These are phyloP conservation scores for Dicyrtoma fusca DNA, from an alignment of 2,888 invertebrate genomes.

Conservation along the genomic window DNA sequence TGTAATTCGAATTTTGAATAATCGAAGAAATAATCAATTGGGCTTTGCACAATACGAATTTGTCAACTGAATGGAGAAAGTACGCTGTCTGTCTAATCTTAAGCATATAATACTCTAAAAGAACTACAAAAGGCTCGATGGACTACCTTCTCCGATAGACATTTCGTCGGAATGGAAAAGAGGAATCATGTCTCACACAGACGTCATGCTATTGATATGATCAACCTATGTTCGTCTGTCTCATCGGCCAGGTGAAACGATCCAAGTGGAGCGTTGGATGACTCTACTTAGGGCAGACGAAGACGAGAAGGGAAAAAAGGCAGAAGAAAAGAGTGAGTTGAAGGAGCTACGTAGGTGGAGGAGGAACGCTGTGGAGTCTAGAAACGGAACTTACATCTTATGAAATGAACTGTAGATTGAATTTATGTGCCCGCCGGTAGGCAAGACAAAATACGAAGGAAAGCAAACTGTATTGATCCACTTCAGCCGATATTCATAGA, in stretches of 20 bases:
- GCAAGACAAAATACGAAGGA: constrained; percentile 12
- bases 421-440: constrained; percentile 20
- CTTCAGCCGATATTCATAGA: constrained; percentile 19
- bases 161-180: not conserved
- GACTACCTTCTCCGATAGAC: not conserved
- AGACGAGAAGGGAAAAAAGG: not conserved
- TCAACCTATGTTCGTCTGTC: not conserved
- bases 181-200: constrained; percentile 1
- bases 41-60: not conserved
- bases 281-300: not conserved
- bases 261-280: not conserved
- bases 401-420: constrained; percentile 28
- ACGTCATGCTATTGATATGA: constrained; percentile 17
- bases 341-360: not conserved
- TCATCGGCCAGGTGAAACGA: not conserved
- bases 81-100: constrained; percentile 6
- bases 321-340: constrained; percentile 4
- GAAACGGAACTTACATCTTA: constrained; percentile 15
- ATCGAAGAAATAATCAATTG: not conserved
- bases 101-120: constrained; percentile 7
- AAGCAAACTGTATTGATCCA: constrained; percentile 25
- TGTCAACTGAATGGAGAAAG: not conserved
- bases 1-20: constrained; percentile 14
- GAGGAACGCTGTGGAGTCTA: not conserved
- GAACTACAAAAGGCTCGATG: not conserved